phyloP scores from a whole-genome alignment of 53 echinoderm and acorn worm species.

The Mesocentrotus franciscanus region DNA sequence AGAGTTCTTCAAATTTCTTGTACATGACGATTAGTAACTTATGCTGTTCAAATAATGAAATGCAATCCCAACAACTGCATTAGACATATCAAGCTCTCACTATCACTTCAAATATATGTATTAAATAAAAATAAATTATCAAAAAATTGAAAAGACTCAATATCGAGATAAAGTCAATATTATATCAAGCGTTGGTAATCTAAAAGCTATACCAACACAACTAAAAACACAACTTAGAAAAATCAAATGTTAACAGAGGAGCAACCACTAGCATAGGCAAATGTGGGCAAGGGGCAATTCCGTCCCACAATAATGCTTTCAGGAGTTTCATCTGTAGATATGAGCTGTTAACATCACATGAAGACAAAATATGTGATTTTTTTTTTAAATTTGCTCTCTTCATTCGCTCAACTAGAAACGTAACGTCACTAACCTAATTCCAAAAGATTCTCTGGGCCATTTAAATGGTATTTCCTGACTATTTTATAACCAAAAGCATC shows the following conservation, averaged over 20 bases:
- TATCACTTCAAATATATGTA: conserved; percentile 26
- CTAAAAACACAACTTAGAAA: neutral
- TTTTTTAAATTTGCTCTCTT: too few relatives aligned
- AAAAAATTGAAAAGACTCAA: neutral
- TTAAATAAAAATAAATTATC: neutral
- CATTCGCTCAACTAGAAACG: too few relatives aligned
- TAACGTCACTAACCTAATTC: too few relatives aligned
- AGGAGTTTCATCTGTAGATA: too few relatives aligned
- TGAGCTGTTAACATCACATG: too few relatives aligned
- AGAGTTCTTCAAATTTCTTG: conserved; percentile 47
- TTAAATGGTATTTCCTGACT: too few relatives aligned
- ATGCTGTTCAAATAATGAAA: neutral
- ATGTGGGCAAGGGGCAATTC: too few relatives aligned
- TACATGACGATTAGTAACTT: conserved; percentile 50
- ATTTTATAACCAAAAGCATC: too few relatives aligned
- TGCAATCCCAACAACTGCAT: neutral
- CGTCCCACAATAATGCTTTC: too few relatives aligned
- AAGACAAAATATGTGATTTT: too few relatives aligned
- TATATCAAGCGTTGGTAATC: neutral
- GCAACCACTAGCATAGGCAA: too few relatives aligned
- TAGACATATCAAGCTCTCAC: conserved; percentile 33
- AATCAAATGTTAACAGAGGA: neutral
- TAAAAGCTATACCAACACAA: neutral
- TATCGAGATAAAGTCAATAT: neutral
- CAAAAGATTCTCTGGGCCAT: too few relatives aligned